Base-by-base conservation (phyloP, 2,797 vertebrate species). In the Buphagus erythrorhynchus region DNA sequence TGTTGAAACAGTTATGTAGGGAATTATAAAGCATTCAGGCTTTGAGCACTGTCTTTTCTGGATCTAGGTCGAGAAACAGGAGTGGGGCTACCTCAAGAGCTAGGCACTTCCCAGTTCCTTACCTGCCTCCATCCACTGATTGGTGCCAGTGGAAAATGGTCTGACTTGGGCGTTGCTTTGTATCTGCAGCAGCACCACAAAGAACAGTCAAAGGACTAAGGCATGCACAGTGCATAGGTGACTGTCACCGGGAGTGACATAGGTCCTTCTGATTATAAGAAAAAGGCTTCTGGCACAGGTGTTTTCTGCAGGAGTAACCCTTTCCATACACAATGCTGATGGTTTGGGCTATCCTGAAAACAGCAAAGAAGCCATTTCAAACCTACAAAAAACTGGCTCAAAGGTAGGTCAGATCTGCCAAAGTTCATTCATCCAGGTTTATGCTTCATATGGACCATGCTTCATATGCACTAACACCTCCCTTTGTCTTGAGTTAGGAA, bases 111-210 rank as follows among this genome's bases (percentile, higher is more conserved):
- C 24, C 18, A 33, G 20, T 16, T 82, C 54, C 31, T 65, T 22
- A 25, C 16, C 24, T 67, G 33, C 22, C 31, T 77, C 35, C 26
- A 80, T 52, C 52, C 52, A 13, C 43, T 77, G 43, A 19, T 26
- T 18, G n/a, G 10, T 57, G 29, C 36, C 12, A 6, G 14, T 21
- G 19, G 52, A 46, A 73, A 49, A 49, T 15, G 8, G 5, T 61
- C 35, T 59, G 36, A 59, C 33, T 22, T 0, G 0, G 24, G 43
- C 22, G 16, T 16, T 86, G 43, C 24, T 49, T 63, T 3, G 0
- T 31, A 29, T 13, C n/a, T 42, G 26, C 76, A 87, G 45, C 66
- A 87, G 58, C 18, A 52, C 6, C 25, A 6, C 5, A 38, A 72
- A n/a, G 31, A 82, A 28, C 17, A 58, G 63, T 13, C 21, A 38